These are phyloP conservation scores for Pachyuromys duprasi DNA, from an alignment of 2,797 vertebrate genomes.

Conservation along the genomic window DNA sequence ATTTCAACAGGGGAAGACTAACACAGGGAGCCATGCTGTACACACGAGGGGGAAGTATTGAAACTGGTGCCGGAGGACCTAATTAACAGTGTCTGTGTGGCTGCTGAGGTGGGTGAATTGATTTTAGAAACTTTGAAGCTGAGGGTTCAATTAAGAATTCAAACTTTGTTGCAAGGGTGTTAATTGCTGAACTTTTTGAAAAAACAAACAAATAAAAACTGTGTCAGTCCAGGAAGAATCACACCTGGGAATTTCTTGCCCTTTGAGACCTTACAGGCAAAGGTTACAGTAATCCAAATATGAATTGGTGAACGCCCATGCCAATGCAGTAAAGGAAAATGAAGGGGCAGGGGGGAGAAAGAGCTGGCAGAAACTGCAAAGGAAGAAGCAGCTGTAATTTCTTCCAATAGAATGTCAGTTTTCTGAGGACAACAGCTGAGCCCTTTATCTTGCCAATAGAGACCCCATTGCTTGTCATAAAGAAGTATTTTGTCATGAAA, in stretches of 20 bases:
- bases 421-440: not conserved
- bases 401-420: constrained; percentile 12
- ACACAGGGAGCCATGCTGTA: not conserved
- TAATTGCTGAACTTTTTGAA: constrained; percentile 35
- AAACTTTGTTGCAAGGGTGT: constrained; percentile 8
- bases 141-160: constrained; percentile 26
- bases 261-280: not conserved
- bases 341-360: not conserved
- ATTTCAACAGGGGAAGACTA: constrained; percentile 40
- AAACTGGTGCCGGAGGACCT: not conserved
- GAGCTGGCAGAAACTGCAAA: constrained; percentile 9
- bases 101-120: not conserved
- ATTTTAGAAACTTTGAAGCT: constrained; percentile 34
- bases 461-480: not conserved
- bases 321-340: not conserved
- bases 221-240: not conserved
- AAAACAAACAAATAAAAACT: not conserved
- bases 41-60: not conserved
- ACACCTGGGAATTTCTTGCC: not conserved
- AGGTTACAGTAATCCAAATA: constrained; percentile 23
- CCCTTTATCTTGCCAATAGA: not conserved
- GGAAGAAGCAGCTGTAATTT: not conserved
- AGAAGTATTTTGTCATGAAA: constrained; percentile 26
- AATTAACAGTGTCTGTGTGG: not conserved
- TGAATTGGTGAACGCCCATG: not conserved